Base-by-base conservation (phyloP, 2,797 vertebrate species). In the Lacerta agilis region DNA sequence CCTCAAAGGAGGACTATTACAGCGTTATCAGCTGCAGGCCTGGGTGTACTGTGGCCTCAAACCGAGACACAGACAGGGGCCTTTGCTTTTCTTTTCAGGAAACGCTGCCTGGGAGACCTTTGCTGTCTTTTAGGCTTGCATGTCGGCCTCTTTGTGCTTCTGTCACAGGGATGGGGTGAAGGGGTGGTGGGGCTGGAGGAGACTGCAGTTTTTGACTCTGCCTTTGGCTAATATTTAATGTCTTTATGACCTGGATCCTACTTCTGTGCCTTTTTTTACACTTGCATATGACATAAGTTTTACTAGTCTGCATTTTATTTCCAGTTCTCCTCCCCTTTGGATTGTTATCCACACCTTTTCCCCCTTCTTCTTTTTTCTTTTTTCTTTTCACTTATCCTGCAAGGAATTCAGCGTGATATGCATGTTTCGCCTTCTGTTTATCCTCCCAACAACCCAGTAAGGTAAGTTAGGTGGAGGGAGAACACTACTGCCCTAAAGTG, bases 1-100 rank as follows among this genome's bases (percentile, higher is more conserved):
- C 98, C 98, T 99, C 98, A 98, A 98, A 99, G 98, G 98, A 98
- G 98, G 97, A 97, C 98, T 98, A 99, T 99, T 99, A 98, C 98
- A 97, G 98, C 94, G 97, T 99, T 99, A 99, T 99, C 99, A 98
- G 98, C 98, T 97, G 97, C 97, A 91, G 97, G 97, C 98, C 98
- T 89, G 97, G 97, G 96, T 96, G 95, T 94, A 88, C 90, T 29
- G 76, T 89, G 86, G 96, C 96, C 87, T 90, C 77, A 92, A 76
- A 94, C 97, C 95, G 97, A 97, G 97, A 96, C 96, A 96, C 96
- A 97, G 97, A 97, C 97, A 93, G 97, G 97, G 97, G 97, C 97
- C 96, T 96, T 97, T 94, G 96, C 97, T 93, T 95, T 93, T 94
- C 92, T 89, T 86, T 95, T 95, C 96, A 94, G 96, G 95, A 93